These are phyloP conservation scores for Eidolon helvum DNA, from an alignment of 2,113 vertebrate genomes.

Conservation along the genomic window DNA sequence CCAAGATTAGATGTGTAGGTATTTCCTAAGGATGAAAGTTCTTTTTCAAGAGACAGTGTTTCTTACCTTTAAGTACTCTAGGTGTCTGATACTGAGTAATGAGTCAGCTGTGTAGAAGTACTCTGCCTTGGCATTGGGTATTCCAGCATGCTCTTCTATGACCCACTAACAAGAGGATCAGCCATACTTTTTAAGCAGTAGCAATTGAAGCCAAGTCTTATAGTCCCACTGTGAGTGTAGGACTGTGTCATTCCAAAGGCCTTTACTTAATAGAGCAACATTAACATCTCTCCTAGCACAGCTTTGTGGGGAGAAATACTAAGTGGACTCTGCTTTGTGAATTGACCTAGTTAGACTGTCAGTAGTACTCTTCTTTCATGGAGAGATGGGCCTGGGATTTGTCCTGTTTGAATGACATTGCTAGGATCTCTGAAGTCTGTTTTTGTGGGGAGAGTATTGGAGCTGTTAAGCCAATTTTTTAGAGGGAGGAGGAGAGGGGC, in stretches of 20 bases:
- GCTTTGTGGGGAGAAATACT: neutral
- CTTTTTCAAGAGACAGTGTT: neutral
- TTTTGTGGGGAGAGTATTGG: neutral
- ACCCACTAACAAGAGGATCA: neutral
- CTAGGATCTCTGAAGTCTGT: neutral
- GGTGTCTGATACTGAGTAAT: neutral
- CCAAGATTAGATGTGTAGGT: neutral
- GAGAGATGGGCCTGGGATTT: neutral
- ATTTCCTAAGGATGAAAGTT: neutral
- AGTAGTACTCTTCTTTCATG: neutral
- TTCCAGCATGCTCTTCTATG: neutral
- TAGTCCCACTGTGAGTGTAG: neutral
- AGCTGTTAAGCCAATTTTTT: neutral
- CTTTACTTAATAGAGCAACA: neutral
- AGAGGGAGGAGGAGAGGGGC: neutral
- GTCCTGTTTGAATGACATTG: neutral
- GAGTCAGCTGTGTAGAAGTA: neutral
- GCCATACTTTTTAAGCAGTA: neutral
- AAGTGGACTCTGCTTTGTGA: slow-evolving; percentile 7
- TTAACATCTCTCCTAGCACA: neutral
- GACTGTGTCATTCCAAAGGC: neutral
- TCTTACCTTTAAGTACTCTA: neutral
- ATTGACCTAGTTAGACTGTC: neutral
- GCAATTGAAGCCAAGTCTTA: neutral
- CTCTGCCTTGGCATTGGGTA: neutral